phyloP scores from a whole-genome alignment of 2,888 invertebrate genomes.

The Scaptomyza polygonia region DNA sequence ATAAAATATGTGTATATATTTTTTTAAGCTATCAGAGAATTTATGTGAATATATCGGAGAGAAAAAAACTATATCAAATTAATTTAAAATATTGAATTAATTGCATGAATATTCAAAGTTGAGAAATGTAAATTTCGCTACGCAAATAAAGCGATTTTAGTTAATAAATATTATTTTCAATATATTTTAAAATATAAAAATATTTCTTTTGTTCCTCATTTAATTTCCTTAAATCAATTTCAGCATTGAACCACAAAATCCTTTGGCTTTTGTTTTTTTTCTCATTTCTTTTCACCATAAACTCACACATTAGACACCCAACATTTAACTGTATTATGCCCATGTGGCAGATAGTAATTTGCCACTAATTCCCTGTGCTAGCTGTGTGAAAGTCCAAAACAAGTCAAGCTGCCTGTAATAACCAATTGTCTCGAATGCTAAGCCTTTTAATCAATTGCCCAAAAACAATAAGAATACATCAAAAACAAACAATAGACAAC shows the following conservation, averaged over 20 bases:
- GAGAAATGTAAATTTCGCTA: no score
- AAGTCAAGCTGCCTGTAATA: slow-evolving; percentile 22
- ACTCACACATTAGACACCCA: slow-evolving; percentile 70
- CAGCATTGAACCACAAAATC: slow-evolving; percentile 22
- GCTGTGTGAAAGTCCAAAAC: slow-evolving; percentile 9
- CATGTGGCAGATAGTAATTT: slow-evolving; percentile 58
- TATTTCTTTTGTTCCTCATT: no score
- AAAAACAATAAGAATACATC: slow-evolving; percentile 44
- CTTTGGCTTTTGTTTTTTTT: slow-evolving; percentile 11
- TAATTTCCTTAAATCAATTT: neutral
- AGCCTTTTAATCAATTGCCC: slow-evolving; percentile 79
- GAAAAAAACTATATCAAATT: slow-evolving; percentile 4
- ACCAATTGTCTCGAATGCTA: slow-evolving; percentile 73
- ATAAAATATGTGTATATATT: slow-evolving; percentile 10
- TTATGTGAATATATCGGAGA: slow-evolving; percentile 25
- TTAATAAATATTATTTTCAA: no score
- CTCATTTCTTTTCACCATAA: slow-evolving; percentile 61
- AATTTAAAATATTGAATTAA: neutral
- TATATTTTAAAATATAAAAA: no score
- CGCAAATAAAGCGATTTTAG: no score
- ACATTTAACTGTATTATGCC: slow-evolving; percentile 63
- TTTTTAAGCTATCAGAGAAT: slow-evolving; percentile 26
- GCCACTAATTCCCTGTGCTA: slow-evolving; percentile 57
- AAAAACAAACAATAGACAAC: slow-evolving; percentile 5
- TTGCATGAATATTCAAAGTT: neutral